These are phyloP conservation scores for Myrmecophaga tridactyla DNA, from an alignment of 2,113 vertebrate species.

Conservation along the genomic window DNA sequence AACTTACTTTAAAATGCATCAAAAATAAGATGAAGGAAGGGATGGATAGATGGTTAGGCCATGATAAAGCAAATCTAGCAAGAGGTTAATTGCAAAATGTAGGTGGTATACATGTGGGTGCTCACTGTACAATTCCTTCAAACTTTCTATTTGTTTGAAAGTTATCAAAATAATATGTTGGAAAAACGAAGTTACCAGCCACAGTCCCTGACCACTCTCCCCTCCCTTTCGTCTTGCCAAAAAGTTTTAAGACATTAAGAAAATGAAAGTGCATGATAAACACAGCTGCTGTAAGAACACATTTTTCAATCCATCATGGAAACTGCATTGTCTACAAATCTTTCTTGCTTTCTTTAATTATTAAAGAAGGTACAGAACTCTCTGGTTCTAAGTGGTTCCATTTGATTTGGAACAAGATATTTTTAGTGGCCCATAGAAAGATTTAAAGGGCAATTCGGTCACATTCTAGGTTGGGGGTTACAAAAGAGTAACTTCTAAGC, in stretches of 20 bases:
- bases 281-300: neutral
- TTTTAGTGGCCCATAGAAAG: constrained; percentile 42
- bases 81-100: neutral
- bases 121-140: neutral
- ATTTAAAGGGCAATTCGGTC: neutral
- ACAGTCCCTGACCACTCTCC: neutral
- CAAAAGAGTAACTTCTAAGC: neutral
- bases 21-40: neutral
- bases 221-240: neutral
- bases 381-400: neutral
- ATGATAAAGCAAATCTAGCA: neutral
- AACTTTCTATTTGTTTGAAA: constrained; percentile 47
- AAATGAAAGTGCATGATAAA: constrained; percentile 26
- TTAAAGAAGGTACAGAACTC: constrained; percentile 44
- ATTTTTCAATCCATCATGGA: constrained; percentile 49
- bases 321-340: constrained; percentile 56
- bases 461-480: neutral
- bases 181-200: neutral
- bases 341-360: constrained; percentile 57
- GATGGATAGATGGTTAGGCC: neutral
- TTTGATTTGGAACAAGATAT: constrained; percentile 8
- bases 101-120: neutral
- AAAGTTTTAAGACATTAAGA: constrained; percentile 52
- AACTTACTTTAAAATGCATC: neutral
- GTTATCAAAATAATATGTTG: neutral